Conservation (phyloP, 2,888 invertebrate species). For the Heliconius aoede region DNA sequence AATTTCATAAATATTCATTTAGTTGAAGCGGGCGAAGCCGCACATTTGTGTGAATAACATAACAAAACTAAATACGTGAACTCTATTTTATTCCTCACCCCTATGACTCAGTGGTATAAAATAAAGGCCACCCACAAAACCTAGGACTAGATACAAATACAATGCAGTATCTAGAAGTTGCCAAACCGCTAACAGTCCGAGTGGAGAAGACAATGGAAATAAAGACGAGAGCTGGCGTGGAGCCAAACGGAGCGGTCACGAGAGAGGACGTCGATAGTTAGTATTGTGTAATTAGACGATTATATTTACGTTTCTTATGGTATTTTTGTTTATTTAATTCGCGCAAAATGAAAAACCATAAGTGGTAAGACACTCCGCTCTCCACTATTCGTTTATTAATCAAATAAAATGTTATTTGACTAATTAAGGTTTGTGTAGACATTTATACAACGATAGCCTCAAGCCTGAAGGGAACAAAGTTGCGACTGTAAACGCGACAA, state of each 20-base stretch:
- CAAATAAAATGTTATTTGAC: too few species aligned
- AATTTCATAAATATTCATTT: too few species aligned
- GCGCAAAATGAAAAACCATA: background rate
- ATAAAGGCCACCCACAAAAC: background rate
- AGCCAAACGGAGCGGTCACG: constrained; percentile 44
- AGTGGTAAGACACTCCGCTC: background rate
- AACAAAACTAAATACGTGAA: background rate
- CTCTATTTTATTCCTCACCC: background rate
- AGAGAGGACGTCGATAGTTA: constrained; percentile 36
- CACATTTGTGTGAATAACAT: too few species aligned
- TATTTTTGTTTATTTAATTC: background rate
- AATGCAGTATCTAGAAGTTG: constrained; percentile 17
- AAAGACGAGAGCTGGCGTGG: constrained; percentile 39
- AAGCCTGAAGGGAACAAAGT: too few species aligned
- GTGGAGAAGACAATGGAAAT: constrained; percentile 31
- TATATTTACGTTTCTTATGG: background rate
- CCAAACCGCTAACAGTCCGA: constrained; percentile 34
- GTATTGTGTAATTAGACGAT: constrained; percentile 7
- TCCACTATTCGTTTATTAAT: too few species aligned
- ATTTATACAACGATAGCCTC: too few species aligned
- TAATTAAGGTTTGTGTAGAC: background rate
- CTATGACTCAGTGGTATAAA: background rate
- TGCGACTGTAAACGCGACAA: too few species aligned
- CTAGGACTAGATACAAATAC: background rate
- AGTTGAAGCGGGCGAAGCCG: too few species aligned